Base-by-base conservation (phyloP, 2,888 invertebrate species). In the Netelia virgata region DNA sequence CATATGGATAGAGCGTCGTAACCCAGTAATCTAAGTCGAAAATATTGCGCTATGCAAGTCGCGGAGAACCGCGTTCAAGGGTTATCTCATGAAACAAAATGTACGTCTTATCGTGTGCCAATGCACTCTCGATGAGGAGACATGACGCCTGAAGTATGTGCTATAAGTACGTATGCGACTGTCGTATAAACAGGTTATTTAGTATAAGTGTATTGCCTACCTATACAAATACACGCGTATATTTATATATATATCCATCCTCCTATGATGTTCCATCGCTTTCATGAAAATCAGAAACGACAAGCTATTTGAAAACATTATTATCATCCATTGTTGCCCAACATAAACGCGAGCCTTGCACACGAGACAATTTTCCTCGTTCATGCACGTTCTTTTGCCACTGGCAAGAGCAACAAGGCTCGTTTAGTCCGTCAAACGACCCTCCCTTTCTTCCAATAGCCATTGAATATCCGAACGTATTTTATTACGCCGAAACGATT, bases 1-100 rank as follows among this genome's bases (percentile, higher is more conserved):
- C 14, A 61, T 61, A 61, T 28, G 5, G 79, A 73, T 43, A 70
- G 50, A 64, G 59, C 55, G 53, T 55, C 72, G 53, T 72, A 79
- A 79, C 78, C 72, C 64, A 53, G 23, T 82, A 73, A 82, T 82
- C 82, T 66, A 61, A 63, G 53, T 41, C 18, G 3, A 57, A 28
- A 66, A 36, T 72, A 72, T 82, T 77, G 66, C 66, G 72, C 64
- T 69, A 64, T 55, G 50, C 61, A 41, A 43, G 20, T 43, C 10
- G 28, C 66, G 47, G 5, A 57, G 18, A 57, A 57, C 36, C 36
- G 36, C 55, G 72, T 72, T 82, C 77, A 82, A 79, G 72, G 77
- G 82, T 82, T 82, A 82, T 76, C 76, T 66, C 41, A 20, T 18
- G 47, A 47, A 47, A 53, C 59, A n/a, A 43, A 72, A 77, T 72